Evolutionary conservation across 2,888 invertebrate species (phyloP).

Genomic region (Caenorhabditis virilis): DNA sequence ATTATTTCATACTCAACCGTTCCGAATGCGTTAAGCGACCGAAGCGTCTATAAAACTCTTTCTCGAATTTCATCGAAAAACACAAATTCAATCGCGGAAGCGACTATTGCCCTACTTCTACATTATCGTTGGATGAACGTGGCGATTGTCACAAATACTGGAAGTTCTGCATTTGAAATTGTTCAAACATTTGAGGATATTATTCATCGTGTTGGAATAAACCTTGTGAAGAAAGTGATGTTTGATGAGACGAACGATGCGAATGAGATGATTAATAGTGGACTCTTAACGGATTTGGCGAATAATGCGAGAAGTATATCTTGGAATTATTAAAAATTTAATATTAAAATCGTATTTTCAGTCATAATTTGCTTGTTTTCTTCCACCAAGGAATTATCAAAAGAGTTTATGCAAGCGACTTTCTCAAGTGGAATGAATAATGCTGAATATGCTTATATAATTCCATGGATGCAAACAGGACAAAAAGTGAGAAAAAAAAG

Average conservation of each 20-base stretch:
- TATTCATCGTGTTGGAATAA: constrained; percentile 55
- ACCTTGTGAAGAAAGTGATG: constrained; percentile 59
- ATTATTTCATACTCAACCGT: constrained; percentile 65
- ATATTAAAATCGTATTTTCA: constrained; percentile 23
- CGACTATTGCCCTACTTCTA: constrained; percentile 54
- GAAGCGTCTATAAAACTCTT: constrained; percentile 56
- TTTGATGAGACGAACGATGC: constrained; percentile 63
- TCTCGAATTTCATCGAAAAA: constrained; percentile 64
- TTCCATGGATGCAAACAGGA: constrained; percentile 62
- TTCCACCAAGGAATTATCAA: constrained; percentile 63
- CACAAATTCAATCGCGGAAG: constrained; percentile 62
- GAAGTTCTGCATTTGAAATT: constrained; percentile 59
- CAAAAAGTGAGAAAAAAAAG: too few relatives aligned
- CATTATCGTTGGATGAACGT: constrained; percentile 64
- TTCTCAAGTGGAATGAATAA: constrained; percentile 51
- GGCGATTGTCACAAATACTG: constrained; percentile 65
- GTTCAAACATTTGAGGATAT: constrained; percentile 62
- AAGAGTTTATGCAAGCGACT: constrained; percentile 66
- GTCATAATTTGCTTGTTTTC: constrained; percentile 65
- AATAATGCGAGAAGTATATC: constrained; percentile 57
- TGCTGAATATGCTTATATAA: constrained; percentile 61
- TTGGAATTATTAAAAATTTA: not conserved
- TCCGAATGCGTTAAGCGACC: constrained; percentile 48
- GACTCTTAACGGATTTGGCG: constrained; percentile 56
- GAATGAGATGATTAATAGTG: constrained; percentile 55